Evolutionary conservation across 92 coral and sea anemone genomes (phyloP), one percentile per base, ranked within the genome.

Genomic region (Bergia puertoricense): DNA sequence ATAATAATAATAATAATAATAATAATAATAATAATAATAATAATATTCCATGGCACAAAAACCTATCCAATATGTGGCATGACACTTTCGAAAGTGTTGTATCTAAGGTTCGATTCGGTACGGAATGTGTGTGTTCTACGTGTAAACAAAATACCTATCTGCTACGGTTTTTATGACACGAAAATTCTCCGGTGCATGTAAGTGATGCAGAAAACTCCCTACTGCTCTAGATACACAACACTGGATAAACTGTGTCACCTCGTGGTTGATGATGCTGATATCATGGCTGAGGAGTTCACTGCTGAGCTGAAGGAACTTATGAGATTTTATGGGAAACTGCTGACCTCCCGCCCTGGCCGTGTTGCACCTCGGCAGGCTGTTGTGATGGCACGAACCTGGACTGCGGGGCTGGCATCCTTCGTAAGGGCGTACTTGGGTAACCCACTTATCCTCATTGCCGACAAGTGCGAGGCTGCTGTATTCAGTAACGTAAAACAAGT

Each of bases 381-480:
- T 36, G 94, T 92, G 87, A 93, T 95, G 95, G 92, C 96, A 15
- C 85, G 93, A 37, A 91, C 94, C 2, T 96, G 99, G 99, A 95
- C 96, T 50, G 85, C 89, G 3, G 99, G 99, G 1, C 89, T 96
- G 42, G 94, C 95, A 11, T 96, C 99, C 2, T 83, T 96, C 38
- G 93, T 93, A 7, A 93, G 92, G 68, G 98, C 96, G 0, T 96
- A 96, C 76, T 92, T 96, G 18, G 98, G 97, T 2, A 96, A 93
- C 67, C 99, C 99, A 57, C 90, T 95, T 71, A 72, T 93, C 2
- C 84, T 95, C 36, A 93, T 96, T 74, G 88, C 93, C 42, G 98
- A 96, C 85, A 86, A 90, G 80, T 86, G 94, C 23, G 99, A 96
- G 81, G 94, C 98, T 9, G 93, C 98, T 30, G 88, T 96, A 41